phyloP scores from a whole-genome alignment of 2,888 invertebrate species.

The Celastrina argiolus region DNA sequence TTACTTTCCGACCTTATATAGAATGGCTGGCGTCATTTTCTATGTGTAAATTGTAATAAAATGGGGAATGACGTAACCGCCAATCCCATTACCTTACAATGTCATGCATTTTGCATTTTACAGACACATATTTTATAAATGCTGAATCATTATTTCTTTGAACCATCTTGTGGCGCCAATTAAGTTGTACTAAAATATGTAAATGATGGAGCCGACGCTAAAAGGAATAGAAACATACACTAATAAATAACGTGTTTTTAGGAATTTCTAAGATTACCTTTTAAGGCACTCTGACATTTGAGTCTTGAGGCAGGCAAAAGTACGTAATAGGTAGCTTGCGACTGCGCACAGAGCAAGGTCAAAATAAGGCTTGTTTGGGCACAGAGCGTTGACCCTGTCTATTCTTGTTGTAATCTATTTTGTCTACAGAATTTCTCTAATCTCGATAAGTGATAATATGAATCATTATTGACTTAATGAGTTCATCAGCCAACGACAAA shows the following conservation, averaged over 20 bases:
- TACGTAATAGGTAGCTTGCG: neutral
- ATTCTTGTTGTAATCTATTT: neutral
- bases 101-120: neutral
- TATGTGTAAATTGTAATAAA: neutral
- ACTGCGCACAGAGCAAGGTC: slow-evolving; percentile 3
- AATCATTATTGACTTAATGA: slow-evolving; percentile 11
- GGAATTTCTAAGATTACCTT: slow-evolving; percentile 20
- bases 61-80: neutral
- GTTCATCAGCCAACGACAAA: neutral
- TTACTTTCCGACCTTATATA: neutral
- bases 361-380: slow-evolving; percentile 1
- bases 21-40: slow-evolving; percentile 1
- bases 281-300: slow-evolving; percentile 11
- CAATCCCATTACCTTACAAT: neutral
- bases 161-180: neutral
- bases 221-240: slow-evolving; percentile 17
- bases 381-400: slow-evolving; percentile 9
- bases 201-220: slow-evolving; percentile 6
- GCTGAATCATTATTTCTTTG: neutral
- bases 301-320: neutral
- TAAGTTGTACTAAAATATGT: slow-evolving; percentile 3
- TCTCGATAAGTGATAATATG: neutral
- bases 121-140: neutral
- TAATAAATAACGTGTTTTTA: slow-evolving; percentile 14
- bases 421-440: slow-evolving; percentile 10